These are phyloP conservation scores for Aromia moschata DNA, from an alignment of 2,888 invertebrate genomes.

Conservation along the genomic window DNA sequence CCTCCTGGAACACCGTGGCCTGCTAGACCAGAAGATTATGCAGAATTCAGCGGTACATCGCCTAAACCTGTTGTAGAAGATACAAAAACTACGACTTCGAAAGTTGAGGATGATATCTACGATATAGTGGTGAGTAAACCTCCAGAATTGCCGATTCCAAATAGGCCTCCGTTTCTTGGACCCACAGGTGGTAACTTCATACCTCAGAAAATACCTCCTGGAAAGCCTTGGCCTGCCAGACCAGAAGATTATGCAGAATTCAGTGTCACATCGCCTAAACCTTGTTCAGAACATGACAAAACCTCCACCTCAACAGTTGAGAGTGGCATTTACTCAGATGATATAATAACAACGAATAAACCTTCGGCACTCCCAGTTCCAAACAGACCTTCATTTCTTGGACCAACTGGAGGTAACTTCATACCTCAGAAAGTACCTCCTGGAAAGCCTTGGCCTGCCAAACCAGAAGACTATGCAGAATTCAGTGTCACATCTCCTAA, in stretches of 20 bases:
- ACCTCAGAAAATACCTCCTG: constrained; percentile 36
- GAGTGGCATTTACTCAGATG: no score
- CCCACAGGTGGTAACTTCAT: background rate
- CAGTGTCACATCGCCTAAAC: background rate
- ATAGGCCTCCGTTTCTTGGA: background rate
- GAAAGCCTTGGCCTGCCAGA: constrained; percentile 37
- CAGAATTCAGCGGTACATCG: background rate
- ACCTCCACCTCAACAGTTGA: no score
- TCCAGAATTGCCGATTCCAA: background rate
- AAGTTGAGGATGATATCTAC: background rate
- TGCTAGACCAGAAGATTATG: constrained; percentile 31
- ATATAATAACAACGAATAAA: no score
- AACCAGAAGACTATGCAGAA: background rate
- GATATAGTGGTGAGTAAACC: background rate
- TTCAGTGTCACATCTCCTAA: background rate
- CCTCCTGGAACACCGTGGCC: constrained; percentile 43
- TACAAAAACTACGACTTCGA: background rate
- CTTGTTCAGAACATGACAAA: background rate
- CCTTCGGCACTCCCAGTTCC: background rate
- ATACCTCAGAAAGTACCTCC: no score
- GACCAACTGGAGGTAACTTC: background rate
- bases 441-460: no score
- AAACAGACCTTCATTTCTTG: background rate
- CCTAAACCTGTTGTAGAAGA: constrained; percentile 1
- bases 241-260: constrained; percentile 23